Evolutionary conservation across 2,797 vertebrate species (phyloP).

Genomic region (Cynopterus sphinx): DNA sequence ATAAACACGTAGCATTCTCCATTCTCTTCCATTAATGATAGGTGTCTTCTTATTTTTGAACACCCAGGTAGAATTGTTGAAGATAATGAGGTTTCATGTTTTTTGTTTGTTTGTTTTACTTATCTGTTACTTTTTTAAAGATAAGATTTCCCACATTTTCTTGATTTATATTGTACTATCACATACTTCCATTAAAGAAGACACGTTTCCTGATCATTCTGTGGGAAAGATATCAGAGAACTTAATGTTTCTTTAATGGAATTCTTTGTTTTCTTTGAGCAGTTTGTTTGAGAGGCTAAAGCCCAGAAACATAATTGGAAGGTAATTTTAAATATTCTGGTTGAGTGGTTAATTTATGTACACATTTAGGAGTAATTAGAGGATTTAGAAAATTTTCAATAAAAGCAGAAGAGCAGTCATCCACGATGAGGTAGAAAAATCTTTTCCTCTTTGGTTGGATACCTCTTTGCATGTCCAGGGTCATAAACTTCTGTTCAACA

Average conservation of each 20-base stretch:
- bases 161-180: not conserved
- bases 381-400: constrained; percentile 2
- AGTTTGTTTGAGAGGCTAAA: not conserved
- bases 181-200: not conserved
- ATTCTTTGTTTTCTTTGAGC: constrained; percentile 29
- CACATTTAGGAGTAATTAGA: constrained; percentile 37
- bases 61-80: not conserved
- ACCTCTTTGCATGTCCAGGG: not conserved
- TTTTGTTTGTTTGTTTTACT: not conserved
- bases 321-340: constrained; percentile 40
- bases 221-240: not conserved
- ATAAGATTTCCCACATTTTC: not conserved
- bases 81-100: not conserved
- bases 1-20: not conserved
- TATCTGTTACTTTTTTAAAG: not conserved
- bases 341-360: constrained; percentile 20
- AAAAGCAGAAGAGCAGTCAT: not conserved
- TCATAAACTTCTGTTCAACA: not conserved
- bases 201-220: not conserved
- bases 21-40: not conserved
- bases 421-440: not conserved
- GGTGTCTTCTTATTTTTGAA: constrained; percentile 21
- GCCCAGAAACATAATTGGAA: constrained; percentile 1
- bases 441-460: not conserved
- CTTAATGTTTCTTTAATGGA: not conserved